phyloP scores from a whole-genome alignment of 1,140 invertebrate species.

The Radopholus similis region DNA sequence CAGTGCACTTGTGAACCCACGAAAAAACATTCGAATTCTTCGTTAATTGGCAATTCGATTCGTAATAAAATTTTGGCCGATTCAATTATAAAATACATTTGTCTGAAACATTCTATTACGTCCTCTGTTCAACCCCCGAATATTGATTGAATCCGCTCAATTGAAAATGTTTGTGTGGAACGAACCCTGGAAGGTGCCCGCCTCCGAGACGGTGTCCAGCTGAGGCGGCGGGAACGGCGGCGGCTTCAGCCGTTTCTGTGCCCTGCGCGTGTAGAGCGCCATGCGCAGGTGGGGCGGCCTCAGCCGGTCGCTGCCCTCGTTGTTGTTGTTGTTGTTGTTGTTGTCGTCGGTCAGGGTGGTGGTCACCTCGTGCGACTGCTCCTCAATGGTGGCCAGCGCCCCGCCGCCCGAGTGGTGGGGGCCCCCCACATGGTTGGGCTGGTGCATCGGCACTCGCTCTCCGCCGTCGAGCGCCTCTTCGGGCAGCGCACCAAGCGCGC shows the following conservation, averaged over 20 bases:
- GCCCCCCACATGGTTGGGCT: conserved; percentile 2
- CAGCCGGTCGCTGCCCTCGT: conserved; percentile 11
- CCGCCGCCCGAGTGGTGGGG: too few species aligned
- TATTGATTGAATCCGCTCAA: not conserved
- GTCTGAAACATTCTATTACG: too few species aligned
- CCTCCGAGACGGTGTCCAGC: conserved; percentile 53
- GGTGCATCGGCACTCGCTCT: not conserved
- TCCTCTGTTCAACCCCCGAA: not conserved
- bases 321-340: conserved; percentile 35
- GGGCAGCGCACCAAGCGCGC: not conserved
- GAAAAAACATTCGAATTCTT: too few species aligned
- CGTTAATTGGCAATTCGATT: too few species aligned
- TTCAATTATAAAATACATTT: too few species aligned
- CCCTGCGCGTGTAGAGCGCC: not conserved
- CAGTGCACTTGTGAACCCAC: too few species aligned
- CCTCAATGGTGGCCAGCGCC: conserved; percentile 14
- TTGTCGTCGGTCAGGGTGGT: conserved; percentile 14
- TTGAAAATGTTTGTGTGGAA: not conserved
- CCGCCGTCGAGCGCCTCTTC: not conserved
- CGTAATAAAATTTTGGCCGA: too few species aligned
- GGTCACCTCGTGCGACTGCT: conserved; percentile 7
- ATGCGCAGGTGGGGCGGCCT: not conserved
- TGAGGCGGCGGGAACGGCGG: conserved; percentile 3
- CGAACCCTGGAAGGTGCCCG: conserved; percentile 59
- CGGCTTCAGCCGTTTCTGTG: conserved; percentile 21